phyloP scores from a whole-genome alignment of 2,113 vertebrate genomes.

The Rana temporaria region DNA sequence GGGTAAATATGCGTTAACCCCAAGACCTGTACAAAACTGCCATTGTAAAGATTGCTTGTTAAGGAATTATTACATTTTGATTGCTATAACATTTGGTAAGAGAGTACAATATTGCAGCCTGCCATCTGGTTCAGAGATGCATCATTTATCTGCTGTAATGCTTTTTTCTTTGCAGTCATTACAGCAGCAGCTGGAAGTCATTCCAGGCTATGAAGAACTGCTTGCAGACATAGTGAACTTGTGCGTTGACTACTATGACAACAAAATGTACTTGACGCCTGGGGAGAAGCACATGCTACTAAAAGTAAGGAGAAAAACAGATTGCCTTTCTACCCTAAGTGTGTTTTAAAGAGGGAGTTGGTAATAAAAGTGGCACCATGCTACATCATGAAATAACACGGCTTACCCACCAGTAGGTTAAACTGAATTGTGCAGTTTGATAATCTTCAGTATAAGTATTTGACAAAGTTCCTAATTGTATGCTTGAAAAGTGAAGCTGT shows the following conservation, averaged over 20 bases:
- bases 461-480: too few relatives aligned
- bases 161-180: slow-evolving; percentile 77
- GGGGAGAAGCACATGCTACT: slow-evolving; percentile 97
- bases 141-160: not conserved
- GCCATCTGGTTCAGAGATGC: too few relatives aligned
- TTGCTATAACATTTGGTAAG: not conserved
- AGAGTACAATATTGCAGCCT: too few relatives aligned
- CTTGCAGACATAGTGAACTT: slow-evolving; percentile 97
- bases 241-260: slow-evolving; percentile 95
- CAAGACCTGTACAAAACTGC: too few relatives aligned
- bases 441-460: not conserved
- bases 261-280: slow-evolving; percentile 97
- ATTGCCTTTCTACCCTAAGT: not conserved
- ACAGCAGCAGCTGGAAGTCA: slow-evolving; percentile 97
- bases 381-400: not conserved
- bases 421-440: not conserved
- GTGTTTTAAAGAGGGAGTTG: not conserved
- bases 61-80: not conserved
- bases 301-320: slow-evolving; percentile 76
- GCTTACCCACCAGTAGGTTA: not conserved
- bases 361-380: not conserved
- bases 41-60: too few relatives aligned
- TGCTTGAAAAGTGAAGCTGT: too few relatives aligned
- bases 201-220: slow-evolving; percentile 93
- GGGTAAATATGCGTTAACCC: too few relatives aligned